Conservation (phyloP, 2,888 invertebrate genomes). For the Venustoraphidia nigricollis region DNA sequence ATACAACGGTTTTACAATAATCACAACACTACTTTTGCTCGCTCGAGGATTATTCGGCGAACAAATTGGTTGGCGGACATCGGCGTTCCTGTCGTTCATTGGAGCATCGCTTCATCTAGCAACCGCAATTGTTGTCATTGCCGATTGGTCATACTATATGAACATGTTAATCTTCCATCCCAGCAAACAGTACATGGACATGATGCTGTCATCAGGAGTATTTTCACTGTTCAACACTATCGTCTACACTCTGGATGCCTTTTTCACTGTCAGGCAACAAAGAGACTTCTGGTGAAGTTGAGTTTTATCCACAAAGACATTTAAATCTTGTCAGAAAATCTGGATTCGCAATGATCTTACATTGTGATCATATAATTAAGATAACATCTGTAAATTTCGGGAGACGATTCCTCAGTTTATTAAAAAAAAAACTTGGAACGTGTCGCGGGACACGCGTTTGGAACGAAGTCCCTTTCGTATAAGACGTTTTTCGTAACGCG, state of each 20-base stretch:
- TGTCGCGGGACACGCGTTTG: too few species aligned
- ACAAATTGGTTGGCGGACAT: constrained; percentile 44
- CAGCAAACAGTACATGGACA: constrained; percentile 44
- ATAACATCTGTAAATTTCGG: too few species aligned
- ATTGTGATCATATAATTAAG: too few species aligned
- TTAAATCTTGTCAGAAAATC: constrained; percentile 1
- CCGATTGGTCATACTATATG: constrained; percentile 25
- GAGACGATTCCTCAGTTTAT: too few species aligned
- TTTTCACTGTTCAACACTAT: constrained; percentile 43
- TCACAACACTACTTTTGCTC: constrained; percentile 40
- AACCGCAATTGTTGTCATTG: constrained; percentile 45
- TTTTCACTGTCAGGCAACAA: constrained; percentile 40
- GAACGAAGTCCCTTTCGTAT: too few species aligned
- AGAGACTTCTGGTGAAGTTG: constrained; percentile 29
- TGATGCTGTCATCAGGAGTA: constrained; percentile 46
- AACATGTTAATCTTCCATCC: constrained; percentile 38
- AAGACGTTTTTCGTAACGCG: too few species aligned
- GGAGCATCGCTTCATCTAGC: constrained; percentile 47
- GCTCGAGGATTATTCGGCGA: constrained; percentile 44
- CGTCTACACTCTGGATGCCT: constrained; percentile 44
- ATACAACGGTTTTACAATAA: constrained; percentile 47
- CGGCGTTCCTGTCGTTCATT: constrained; percentile 41
- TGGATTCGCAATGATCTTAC: too few species aligned
- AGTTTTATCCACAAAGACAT: constrained; percentile 2
- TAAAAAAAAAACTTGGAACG: too few species aligned